Conservation (phyloP, 2,113 vertebrate genomes). For the Labeo rohita region DNA sequence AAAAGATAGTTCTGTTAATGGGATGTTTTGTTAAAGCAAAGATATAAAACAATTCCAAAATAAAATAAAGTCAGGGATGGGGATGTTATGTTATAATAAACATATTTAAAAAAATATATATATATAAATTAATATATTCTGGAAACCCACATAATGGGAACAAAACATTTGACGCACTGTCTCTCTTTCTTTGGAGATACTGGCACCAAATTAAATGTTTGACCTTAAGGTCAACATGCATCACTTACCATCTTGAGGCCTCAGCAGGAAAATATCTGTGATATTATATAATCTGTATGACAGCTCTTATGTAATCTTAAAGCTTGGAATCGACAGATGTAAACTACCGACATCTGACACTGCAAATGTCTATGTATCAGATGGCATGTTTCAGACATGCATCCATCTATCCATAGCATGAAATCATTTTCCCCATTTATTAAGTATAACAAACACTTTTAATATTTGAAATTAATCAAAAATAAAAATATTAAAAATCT, state of each 20-base stretch:
- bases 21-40: no score
- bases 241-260: not conserved
- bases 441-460: not conserved
- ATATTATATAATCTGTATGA: conserved; percentile 22
- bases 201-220: not conserved
- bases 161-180: not conserved
- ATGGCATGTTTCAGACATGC: not conserved
- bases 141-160: not conserved
- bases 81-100: not conserved
- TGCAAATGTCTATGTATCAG: not conserved
- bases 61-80: no score
- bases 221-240: not conserved
- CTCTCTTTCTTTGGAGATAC: not conserved
- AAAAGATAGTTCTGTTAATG: no score
- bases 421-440: not conserved
- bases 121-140: not conserved
- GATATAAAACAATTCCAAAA: no score
- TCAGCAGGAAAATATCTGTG: not conserved
- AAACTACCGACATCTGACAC: not conserved
- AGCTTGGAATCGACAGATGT: not conserved
- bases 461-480: not conserved
- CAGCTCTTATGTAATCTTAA: conserved; percentile 22
- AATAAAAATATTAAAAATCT: no score
- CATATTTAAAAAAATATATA: no score
- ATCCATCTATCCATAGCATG: not conserved